Percentiles rank a stretch among this genome's conserved stretches.
Conservation (phyloP, 2,113 vertebrate genomes). For the Anseranas semipalmata region DNA sequence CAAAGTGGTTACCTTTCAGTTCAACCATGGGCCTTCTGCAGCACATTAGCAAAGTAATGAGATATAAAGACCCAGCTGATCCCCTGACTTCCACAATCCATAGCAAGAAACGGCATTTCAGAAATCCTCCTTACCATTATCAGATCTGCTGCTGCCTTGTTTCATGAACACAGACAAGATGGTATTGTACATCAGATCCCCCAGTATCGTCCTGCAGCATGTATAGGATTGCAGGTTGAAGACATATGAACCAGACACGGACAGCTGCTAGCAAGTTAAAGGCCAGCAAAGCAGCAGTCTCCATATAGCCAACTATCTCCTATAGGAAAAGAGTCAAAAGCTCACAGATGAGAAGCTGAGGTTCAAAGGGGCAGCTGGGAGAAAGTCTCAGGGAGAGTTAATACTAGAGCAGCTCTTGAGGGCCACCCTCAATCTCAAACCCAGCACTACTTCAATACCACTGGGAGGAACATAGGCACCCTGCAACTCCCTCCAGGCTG, state of each 20-base stretch:
- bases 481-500: not conserved
- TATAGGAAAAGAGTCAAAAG: not conserved
- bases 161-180: not conserved
- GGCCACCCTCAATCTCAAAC: not conserved
- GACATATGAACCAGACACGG: not conserved
- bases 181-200: not conserved
- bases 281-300: not conserved
- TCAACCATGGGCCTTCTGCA: not conserved
- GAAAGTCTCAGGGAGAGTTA: not conserved
- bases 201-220: fast-evolving
- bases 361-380: not conserved
- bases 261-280: not conserved
- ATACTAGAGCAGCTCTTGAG: not conserved
- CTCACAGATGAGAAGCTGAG: not conserved
- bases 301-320: not conserved
- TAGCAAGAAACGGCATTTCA: not conserved
- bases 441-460: not conserved
- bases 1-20: not conserved
- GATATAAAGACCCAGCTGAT: not conserved
- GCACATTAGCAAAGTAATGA: not conserved
- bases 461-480: not conserved
- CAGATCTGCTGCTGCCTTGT: not conserved
- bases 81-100: not conserved
- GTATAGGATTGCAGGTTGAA: not conserved
- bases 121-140: not conserved